Base-by-base conservation (phyloP, 2,888 invertebrate species). In the Xylophagus ater region DNA sequence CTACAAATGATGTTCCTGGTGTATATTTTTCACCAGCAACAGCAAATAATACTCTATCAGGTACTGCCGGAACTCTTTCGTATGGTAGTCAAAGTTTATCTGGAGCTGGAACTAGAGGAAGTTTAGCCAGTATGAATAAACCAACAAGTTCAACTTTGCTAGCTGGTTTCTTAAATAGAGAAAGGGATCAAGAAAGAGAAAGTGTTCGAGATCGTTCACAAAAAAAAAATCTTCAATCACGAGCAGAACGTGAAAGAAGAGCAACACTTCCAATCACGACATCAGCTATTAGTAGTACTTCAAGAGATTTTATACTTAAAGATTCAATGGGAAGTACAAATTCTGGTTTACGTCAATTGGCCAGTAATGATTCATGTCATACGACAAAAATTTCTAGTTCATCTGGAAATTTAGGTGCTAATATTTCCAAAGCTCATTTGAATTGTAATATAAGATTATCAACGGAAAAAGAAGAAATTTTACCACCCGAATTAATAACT, bases 71-170 rank as follows among this genome's bases (percentile, higher is more conserved):
- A 8, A 49, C 48, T 3, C 24, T 49, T n/a, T 46, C 53, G 1
- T 55, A 52, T 34, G 53, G 55, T 1, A 53, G 51, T 31, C 55
- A 54, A 43, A 54, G 45, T 39, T 41, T 55, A 31, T 49, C 53
- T 1, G 43, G 49, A 14, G 76, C 78, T 23, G 82, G 82, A 13
- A 87, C 86, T 43, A 72, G 88, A 18, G 85, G 86, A 29, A 88
- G 87, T 48, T 64, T 88, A 37, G 82, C 82, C 2, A 84, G 85
- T 1, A 81, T 84, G 25, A 86, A 87, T 38, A 93, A 93, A 59
- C 92, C 92, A 0, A 81, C 87, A 0, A 83, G 85, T 29, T 83
- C 87, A 0, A 87, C 87, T 0, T 66, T 92, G 37, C 67, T 93
- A 34, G 83, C 85, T 1, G 89, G 88, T n/a, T 68, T 89, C 18